Conservation (phyloP, 2,113 vertebrate genomes). For the Elgaria multicarinata region DNA sequence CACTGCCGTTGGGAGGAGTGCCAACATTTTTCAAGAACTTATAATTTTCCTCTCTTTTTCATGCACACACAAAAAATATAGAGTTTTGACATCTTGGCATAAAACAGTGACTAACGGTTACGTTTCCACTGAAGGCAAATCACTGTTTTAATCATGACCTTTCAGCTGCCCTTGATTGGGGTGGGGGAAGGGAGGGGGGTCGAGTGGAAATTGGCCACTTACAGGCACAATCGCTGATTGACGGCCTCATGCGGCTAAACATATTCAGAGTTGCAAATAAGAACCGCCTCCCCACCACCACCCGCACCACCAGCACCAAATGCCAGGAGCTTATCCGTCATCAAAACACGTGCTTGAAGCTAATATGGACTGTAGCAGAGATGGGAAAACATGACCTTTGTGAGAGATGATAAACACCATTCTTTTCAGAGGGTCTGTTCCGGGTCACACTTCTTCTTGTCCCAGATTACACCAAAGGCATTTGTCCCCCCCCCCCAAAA, state of each 20-base stretch:
- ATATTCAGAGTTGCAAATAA: constrained; percentile 78
- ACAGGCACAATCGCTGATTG: constrained; percentile 79
- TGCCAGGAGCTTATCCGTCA: constrained; percentile 66
- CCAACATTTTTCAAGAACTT: constrained; percentile 79
- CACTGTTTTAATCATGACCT: constrained; percentile 85
- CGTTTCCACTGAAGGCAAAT: constrained; percentile 78
- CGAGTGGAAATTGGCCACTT: constrained; percentile 80
- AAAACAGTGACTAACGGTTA: constrained; percentile 82
- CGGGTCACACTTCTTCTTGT: constrained; percentile 10
- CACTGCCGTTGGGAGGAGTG: constrained; percentile 74
- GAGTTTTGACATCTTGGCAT: constrained; percentile 83
- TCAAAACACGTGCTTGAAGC: constrained; percentile 66
- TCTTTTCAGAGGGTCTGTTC: constrained; percentile 4
- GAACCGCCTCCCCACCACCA: constrained; percentile 57
- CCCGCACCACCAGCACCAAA: too few relatives aligned
- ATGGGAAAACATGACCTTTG: constrained; percentile 49
- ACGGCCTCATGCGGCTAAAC: constrained; percentile 77
- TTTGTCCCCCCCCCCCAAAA: too few relatives aligned
- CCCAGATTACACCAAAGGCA: background rate
- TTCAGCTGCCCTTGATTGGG: constrained; percentile 82
- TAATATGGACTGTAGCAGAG: constrained; percentile 55
- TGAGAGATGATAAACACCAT: constrained; percentile 33
- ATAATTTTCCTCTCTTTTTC: constrained; percentile 76
- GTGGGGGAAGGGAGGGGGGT: constrained; percentile 45
- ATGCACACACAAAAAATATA: constrained; percentile 67